A percentile compares a stretch with the other conserved stretches of the same genome.
These are phyloP conservation scores for Acromyrmex charruanus DNA, from an alignment of 1,140 invertebrate genomes.

Conservation along the genomic window DNA sequence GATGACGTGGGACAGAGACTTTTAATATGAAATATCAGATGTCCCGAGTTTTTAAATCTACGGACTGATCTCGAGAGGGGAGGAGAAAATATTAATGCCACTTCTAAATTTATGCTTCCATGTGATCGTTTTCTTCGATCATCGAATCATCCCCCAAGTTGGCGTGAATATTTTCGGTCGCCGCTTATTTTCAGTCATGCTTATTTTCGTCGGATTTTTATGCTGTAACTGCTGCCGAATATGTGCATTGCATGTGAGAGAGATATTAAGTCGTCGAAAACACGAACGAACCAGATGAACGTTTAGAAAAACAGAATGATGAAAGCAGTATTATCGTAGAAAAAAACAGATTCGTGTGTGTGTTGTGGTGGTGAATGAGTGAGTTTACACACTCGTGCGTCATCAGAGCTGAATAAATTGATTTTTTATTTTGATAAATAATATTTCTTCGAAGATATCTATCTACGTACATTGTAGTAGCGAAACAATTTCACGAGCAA, in stretches of 20 bases:
- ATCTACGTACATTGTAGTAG: not conserved
- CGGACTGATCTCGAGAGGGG: constrained; percentile 24
- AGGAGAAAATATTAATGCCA: constrained; percentile 35
- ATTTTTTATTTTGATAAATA: not conserved
- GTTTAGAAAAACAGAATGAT: not conserved
- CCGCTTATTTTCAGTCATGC: constrained; percentile 10
- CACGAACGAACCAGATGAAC: not conserved
- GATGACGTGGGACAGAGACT: constrained; percentile 69
- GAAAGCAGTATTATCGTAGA: not conserved
- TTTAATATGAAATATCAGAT: constrained; percentile 80
- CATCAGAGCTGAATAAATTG: not conserved
- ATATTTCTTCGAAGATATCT: not conserved
- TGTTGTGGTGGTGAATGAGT: no score
- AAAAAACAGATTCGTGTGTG: not conserved
- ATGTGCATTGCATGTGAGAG: constrained; percentile 12
- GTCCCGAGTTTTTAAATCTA: constrained; percentile 63
- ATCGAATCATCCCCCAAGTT: not conserved
- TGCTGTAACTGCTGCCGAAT: not conserved
- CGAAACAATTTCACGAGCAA: constrained; percentile 19
- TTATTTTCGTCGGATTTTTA: constrained; percentile 44
- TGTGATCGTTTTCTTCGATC: not conserved
- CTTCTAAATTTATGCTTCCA: not conserved
- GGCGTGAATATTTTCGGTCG: constrained; percentile 22
- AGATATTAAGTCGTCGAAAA: constrained; percentile 43
- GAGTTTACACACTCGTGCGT: not conserved